Conservation (phyloP, 2,888 invertebrate species). For the Synergus laeviventris region DNA sequence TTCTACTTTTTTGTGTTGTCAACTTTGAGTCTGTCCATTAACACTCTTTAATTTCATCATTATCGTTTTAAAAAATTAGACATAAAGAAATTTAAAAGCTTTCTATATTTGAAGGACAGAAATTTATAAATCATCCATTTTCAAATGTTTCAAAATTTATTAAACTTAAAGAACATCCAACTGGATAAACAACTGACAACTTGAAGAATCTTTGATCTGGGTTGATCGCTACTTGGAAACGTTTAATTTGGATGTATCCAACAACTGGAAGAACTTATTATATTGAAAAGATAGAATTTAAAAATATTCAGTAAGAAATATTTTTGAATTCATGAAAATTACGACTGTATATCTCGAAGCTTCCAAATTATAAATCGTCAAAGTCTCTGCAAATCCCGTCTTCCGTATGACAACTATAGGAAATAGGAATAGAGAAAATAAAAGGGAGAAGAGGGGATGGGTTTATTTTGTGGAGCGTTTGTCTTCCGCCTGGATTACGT, state of each 20-base stretch:
- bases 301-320: no score
- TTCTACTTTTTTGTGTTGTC: neutral
- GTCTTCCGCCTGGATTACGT: conserved; percentile 68
- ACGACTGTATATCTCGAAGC: no score
- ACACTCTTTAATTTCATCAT: neutral
- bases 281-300: no score
- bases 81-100: neutral
- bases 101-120: neutral
- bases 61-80: neutral
- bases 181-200: no score
- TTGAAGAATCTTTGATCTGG: no score
- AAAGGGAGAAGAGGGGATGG: conserved; percentile 51
- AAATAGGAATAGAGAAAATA: neutral
- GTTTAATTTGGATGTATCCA: no score
- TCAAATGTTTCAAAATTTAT: neutral
- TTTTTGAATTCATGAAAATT: no score
- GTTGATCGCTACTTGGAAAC: no score
- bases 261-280: no score
- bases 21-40: neutral
- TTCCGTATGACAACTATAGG: neutral
- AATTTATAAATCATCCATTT: neutral
- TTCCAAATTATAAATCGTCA: neutral
- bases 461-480: conserved; percentile 68
- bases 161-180: no score
- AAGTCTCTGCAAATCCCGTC: neutral